Percentiles rank a stretch among this genome's conserved stretches.
Evolutionary conservation across 2,113 vertebrate species (phyloP).

Genomic region (Dryoscopus gambensis): DNA sequence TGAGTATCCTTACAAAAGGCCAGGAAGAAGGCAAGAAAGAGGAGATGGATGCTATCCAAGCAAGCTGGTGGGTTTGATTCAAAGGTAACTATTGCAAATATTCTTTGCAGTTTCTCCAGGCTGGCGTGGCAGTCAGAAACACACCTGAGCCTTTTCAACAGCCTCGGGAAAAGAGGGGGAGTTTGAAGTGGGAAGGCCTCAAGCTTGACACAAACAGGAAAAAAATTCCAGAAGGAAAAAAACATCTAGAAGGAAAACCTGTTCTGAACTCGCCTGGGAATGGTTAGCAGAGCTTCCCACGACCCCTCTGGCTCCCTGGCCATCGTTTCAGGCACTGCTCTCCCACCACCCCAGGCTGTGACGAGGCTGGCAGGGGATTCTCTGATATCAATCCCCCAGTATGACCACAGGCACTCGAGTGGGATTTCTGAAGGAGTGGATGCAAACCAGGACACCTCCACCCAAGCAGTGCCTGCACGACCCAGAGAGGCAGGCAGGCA

Average conservation of each 20-base stretch:
- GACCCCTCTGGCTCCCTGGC: not conserved
- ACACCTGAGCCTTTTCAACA: not conserved
- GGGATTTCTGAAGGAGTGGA: not conserved
- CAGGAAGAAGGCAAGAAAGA: not conserved
- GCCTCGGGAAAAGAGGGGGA: not conserved
- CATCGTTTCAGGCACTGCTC: not conserved
- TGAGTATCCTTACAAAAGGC: not conserved
- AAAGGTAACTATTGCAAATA: not conserved
- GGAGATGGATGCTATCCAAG: not conserved
- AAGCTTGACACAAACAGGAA: not conserved
- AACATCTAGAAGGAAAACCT: not conserved
- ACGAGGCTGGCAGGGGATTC: not conserved
- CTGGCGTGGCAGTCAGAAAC: not conserved
- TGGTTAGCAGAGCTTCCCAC: not conserved
- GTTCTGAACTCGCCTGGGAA: not conserved
- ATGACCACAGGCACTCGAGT: not conserved
- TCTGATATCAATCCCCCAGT: rapidly evolving
- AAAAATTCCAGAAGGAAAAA: not conserved
- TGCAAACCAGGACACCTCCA: not conserved
- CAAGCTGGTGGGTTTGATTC: not conserved
- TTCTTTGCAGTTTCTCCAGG: not conserved
- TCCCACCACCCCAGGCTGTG: not conserved
- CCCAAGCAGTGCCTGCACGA: not conserved
- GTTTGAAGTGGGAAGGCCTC: not conserved
- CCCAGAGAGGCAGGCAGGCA: not conserved